Evolutionary conservation across 2,113 vertebrate genomes (phyloP).

Genomic region (Anhinga rufa): DNA sequence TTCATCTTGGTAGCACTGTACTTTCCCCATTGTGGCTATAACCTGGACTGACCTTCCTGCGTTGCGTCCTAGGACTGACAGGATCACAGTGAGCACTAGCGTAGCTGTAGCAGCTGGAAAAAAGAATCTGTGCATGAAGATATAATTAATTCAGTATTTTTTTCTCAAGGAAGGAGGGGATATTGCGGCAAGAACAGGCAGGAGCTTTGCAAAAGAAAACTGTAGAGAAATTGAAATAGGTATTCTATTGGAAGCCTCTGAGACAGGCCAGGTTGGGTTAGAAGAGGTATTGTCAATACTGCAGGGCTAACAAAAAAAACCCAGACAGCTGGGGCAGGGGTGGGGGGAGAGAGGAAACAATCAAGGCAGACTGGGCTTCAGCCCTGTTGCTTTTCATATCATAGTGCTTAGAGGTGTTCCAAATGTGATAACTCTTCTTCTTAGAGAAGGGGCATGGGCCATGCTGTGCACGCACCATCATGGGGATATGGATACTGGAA

Average conservation of each 20-base stretch:
- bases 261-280: background rate
- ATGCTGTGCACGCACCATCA: fast-evolving
- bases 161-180: background rate
- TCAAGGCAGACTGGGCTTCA: background rate
- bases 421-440: fast-evolving
- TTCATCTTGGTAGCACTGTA: background rate
- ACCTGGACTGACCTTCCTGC: background rate
- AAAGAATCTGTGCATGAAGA: background rate
- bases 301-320: background rate
- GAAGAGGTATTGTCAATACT: background rate
- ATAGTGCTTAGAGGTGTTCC: background rate
- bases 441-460: fast-evolving
- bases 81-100: background rate
- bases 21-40: background rate
- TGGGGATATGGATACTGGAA: background rate
- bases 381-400: background rate
- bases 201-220: background rate
- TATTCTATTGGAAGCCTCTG: background rate
- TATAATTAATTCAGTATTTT: background rate
- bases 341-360: background rate
- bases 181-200: background rate
- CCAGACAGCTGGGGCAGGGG: too few species aligned
- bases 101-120: background rate
- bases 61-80: background rate
- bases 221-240: background rate